Percentiles rank a stretch among this genome's conserved stretches.
Evolutionary conservation across 2,797 vertebrate species (phyloP).

Genomic region (Tokudaia tokunoshimensis): DNA sequence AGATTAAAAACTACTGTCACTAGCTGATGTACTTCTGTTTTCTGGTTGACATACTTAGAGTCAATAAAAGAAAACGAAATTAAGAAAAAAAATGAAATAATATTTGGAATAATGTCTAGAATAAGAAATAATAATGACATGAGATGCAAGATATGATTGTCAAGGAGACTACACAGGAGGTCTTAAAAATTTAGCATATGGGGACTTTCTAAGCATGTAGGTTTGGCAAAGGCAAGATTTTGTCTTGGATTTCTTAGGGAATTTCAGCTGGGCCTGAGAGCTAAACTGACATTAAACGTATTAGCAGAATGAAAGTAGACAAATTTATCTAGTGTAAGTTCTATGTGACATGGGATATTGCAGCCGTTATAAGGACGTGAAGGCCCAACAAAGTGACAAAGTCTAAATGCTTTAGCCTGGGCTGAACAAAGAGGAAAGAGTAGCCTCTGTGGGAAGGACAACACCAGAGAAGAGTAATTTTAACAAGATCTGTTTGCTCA

Average conservation of each 20-base stretch:
- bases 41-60: background rate
- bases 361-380: background rate
- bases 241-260: background rate
- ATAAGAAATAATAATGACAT: background rate
- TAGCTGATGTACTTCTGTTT: background rate
- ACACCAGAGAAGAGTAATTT: background rate
- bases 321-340: constrained; percentile 44
- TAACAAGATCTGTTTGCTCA: background rate
- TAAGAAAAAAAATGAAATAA: constrained; percentile 19
- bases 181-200: background rate
- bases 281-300: constrained; percentile 19
- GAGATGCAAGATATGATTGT: background rate
- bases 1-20: background rate
- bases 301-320: constrained; percentile 4
- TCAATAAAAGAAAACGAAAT: constrained; percentile 1
- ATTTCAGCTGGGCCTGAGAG: background rate
- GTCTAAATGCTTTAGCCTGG: background rate
- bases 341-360: background rate
- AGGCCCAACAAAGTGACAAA: background rate
- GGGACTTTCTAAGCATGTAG: background rate
- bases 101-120: constrained; percentile 47
- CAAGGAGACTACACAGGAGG: constrained; percentile 5
- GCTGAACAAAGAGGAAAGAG: background rate
- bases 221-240: background rate
- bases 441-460: background rate